Base-by-base conservation (phyloP, 2,113 vertebrate species). In the Mirounga angustirostris region DNA sequence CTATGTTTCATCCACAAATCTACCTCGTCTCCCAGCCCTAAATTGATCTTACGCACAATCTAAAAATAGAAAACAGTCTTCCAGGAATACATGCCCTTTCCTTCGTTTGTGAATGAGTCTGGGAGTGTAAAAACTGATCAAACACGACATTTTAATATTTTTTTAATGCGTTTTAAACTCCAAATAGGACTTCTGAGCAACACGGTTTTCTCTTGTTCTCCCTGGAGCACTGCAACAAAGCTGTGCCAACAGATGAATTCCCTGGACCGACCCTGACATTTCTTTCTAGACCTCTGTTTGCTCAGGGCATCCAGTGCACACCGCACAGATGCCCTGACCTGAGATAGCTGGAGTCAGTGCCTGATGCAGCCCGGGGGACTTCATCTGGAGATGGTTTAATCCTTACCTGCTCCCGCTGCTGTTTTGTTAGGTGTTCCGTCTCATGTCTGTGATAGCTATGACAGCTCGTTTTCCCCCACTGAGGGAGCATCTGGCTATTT, bases 401-500 rank as follows among this genome's bases (percentile, higher is more conserved):
- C 67, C 79, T 74, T 73, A 24, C 7, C 1, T 56, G 58, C 7
- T 69, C 30, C 22, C 46, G 54, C 93, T 92, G 93, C 73, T 90
- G 86, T 59, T 97, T 81, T 18, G 7, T 78, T 94, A 89, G 90
- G 90, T 89, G 21, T 88, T 78, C 58, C 26, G 86, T 83, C 73
- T 85, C 14, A 43, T 95, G 69, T 95, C 74, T 40, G 22, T 33
- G 95, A 89, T 74, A 69, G 88, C 78, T 63, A 40, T 0, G 1
- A 43, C 87, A 91, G 76, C 73, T 93, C 97, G 9, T 84, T 82
- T 85, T 22, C 82, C 50, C 84, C 65, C 46, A 82, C 76, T 5
- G 97, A 91, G 93, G n/a, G 43, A 97, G 73, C 97, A 97, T 97
- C 97, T 98, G 97, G 81, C 61, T 88, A 93, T 96, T 97, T 96